Percentiles rank a stretch among this genome's conserved stretches.
These are phyloP conservation scores for Dicaeum eximium DNA, from an alignment of 2,113 vertebrate species.

Conservation along the genomic window DNA sequence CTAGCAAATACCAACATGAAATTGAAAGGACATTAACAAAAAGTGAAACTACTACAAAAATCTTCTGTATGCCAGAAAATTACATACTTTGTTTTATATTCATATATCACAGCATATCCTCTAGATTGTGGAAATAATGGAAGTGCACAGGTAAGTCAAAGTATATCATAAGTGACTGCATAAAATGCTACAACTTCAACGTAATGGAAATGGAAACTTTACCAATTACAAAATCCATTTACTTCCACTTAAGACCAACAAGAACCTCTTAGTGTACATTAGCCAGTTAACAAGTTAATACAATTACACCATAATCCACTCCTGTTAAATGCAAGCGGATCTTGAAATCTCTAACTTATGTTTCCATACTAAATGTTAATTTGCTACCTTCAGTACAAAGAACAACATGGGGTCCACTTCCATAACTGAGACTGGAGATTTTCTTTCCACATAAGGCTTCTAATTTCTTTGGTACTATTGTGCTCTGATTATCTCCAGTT, in stretches of 20 bases:
- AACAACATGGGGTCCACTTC: slow-evolving; percentile 92
- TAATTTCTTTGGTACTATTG: slow-evolving; percentile 90
- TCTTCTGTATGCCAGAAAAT: neutral
- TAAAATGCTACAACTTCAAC: neutral
- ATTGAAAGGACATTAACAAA: neutral
- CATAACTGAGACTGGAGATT: slow-evolving; percentile 90
- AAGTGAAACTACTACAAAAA: neutral
- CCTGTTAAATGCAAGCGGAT: neutral
- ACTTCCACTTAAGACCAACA: neutral
- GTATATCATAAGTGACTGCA: neutral
- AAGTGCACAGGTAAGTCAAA: neutral
- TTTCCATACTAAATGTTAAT: neutral
- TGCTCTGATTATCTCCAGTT: slow-evolving; percentile 93
- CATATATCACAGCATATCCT: neutral
- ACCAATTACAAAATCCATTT: neutral
- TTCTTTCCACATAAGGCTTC: slow-evolving; percentile 91
- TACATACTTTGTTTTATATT: neutral
- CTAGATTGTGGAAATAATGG: neutral
- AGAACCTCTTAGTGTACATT: neutral
- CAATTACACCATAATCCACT: neutral
- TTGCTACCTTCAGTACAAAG: slow-evolving; percentile 89
- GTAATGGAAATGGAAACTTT: neutral
- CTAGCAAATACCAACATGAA: neutral
- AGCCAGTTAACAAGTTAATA: neutral
- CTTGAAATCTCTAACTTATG: neutral